phyloP scores from a whole-genome alignment of 2,888 invertebrate species.

The Tenthredo notha region DNA sequence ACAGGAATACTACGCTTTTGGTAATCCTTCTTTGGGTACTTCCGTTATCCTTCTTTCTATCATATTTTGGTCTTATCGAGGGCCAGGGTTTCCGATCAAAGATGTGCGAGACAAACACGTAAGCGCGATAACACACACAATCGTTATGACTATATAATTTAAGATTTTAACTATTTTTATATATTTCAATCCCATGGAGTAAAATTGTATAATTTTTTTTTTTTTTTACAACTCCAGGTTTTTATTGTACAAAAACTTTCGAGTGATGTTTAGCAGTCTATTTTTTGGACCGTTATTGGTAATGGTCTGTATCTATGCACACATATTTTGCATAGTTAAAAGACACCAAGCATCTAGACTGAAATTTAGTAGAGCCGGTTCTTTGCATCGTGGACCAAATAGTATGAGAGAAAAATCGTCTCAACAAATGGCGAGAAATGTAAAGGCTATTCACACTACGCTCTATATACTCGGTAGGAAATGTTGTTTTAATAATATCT shows the following conservation, averaged over 20 bases:
- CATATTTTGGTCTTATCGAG: slow-evolving; percentile 79
- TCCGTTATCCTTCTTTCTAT: slow-evolving; percentile 80
- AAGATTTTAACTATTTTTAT: no score
- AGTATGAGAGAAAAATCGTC: slow-evolving; percentile 57
- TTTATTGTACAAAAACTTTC: slow-evolving; percentile 77
- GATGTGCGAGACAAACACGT: slow-evolving; percentile 62
- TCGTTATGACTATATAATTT: no score
- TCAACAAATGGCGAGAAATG: slow-evolving; percentile 78
- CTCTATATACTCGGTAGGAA: slow-evolving; percentile 81
- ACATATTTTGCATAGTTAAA: slow-evolving; percentile 82
- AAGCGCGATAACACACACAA: not conserved
- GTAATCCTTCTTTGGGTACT: slow-evolving; percentile 81
- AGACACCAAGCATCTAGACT: slow-evolving; percentile 80
- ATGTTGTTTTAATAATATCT: not conserved
- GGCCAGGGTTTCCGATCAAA: slow-evolving; percentile 78
- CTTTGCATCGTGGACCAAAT: slow-evolving; percentile 51
- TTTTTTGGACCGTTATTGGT: slow-evolving; percentile 82
- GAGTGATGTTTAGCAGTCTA: slow-evolving; percentile 79
- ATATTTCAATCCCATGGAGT: no score
- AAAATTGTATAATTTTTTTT: not conserved
- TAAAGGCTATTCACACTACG: slow-evolving; percentile 83
- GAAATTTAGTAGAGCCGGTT: slow-evolving; percentile 76
- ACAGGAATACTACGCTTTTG: slow-evolving; percentile 78
- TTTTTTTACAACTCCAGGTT: slow-evolving; percentile 71
- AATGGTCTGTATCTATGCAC: slow-evolving; percentile 82